Conservation (phyloP, 2,797 vertebrate species). For the Neopelma chrysocephalum region DNA sequence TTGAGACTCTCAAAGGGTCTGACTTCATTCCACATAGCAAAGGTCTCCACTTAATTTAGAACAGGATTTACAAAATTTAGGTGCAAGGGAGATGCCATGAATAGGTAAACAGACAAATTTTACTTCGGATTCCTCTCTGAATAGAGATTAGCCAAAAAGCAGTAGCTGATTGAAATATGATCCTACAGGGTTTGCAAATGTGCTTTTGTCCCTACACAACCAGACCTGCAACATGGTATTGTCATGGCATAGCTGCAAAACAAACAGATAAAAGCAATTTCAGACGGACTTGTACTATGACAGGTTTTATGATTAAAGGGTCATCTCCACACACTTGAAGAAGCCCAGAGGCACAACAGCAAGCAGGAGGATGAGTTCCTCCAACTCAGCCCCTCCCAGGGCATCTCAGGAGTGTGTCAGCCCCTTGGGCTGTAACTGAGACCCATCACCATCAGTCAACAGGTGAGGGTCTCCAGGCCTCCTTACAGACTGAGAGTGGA, state of each 20-base stretch:
- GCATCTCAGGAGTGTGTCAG: not conserved
- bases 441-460: not conserved
- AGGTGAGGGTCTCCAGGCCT: accelerated
- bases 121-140: not conserved
- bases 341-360: not conserved
- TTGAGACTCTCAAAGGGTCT: not conserved
- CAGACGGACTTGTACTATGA: not conserved
- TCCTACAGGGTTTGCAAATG: not conserved
- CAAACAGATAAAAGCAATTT: not conserved
- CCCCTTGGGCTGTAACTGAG: not conserved
- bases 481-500: not conserved
- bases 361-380: not conserved
- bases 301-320: not conserved
- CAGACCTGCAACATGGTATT: accelerated
- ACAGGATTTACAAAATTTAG: not conserved
- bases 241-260: not conserved
- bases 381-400: accelerated
- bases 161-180: not conserved
- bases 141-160: not conserved
- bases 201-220: not conserved
- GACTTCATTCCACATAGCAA: not conserved
- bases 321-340: not conserved
- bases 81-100: not conserved
- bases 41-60: not conserved
- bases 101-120: not conserved